phyloP scores from a whole-genome alignment of 2,888 invertebrate species.

The Cephus nigrinus region DNA sequence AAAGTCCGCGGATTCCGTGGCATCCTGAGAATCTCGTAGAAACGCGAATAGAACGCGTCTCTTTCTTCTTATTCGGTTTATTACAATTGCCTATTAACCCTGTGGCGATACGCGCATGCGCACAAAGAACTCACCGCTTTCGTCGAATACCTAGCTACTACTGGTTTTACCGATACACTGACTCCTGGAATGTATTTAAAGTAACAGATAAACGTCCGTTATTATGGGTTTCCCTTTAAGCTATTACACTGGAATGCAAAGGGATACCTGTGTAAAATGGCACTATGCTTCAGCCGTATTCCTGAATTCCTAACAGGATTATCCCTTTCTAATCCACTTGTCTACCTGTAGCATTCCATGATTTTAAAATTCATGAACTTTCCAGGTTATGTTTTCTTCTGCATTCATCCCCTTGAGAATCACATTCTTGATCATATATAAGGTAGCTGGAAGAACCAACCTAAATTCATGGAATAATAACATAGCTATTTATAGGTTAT shows the following conservation, averaged over 20 bases:
- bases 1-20: slow-evolving; percentile 2
- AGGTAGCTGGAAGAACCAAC: not conserved
- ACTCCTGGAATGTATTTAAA: not conserved
- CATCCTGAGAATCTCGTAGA: slow-evolving; percentile 1
- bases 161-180: not conserved
- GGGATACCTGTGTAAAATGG: not conserved
- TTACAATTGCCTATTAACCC: not conserved
- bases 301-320: not conserved
- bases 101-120: not conserved
- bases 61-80: not conserved
- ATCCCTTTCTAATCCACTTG: not conserved
- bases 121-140: not conserved
- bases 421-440: not conserved
- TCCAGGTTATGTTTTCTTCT: not conserved
- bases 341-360: not conserved
- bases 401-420: not conserved
- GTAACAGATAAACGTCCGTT: not conserved
- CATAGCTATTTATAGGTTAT: not conserved
- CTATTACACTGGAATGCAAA: not conserved
- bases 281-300: not conserved
- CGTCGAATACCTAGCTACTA: not conserved
- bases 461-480: not conserved
- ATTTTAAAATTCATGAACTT: not conserved
- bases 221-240: not conserved
- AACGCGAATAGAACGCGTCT: not conserved